Conservation (phyloP, 2,113 vertebrate genomes). For the Boleophthalmus pectinirostris region DNA sequence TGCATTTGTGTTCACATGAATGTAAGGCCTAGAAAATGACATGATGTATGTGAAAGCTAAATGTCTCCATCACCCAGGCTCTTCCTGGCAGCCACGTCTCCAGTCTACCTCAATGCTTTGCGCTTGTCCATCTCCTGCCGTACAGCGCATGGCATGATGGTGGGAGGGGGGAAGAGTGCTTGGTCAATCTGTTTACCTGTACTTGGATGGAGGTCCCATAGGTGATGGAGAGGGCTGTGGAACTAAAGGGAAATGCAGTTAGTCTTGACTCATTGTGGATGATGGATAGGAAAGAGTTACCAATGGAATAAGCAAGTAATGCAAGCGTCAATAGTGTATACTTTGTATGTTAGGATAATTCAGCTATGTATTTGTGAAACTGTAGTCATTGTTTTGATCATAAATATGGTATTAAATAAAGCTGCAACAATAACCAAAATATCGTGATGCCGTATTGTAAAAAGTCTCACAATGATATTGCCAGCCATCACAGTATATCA, state of each 20-base stretch:
- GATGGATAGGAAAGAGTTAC: slow-evolving; percentile 37
- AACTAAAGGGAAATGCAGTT: slow-evolving; percentile 69
- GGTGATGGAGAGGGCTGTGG: slow-evolving; percentile 60
- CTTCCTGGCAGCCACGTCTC: slow-evolving; percentile 56
- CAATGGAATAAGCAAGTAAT: slow-evolving; percentile 21
- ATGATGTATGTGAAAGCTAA: slow-evolving; percentile 70
- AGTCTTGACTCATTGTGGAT: slow-evolving; percentile 65
- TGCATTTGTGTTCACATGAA: slow-evolving; percentile 45
- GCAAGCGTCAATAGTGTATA: slow-evolving; percentile 14
- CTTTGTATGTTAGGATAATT: neutral
- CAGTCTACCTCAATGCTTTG: slow-evolving; percentile 33
- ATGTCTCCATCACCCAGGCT: slow-evolving; percentile 56
- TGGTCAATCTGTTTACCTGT: slow-evolving; percentile 69
- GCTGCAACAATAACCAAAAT: too few relatives aligned
- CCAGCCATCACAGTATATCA: too few relatives aligned
- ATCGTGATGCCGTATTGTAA: too few relatives aligned
- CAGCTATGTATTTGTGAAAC: neutral
- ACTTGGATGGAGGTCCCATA: slow-evolving; percentile 33
- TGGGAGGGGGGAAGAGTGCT: slow-evolving; percentile 34
- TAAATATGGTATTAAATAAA: neutral
- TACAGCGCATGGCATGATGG: slow-evolving; percentile 41
- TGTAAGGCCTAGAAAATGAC: slow-evolving; percentile 55
- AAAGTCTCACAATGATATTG: too few relatives aligned
- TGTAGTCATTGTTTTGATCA: neutral
- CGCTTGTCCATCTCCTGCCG: slow-evolving; percentile 65